Base-by-base conservation (phyloP, 2,113 vertebrate genomes). In the Malurus cyaneus region DNA sequence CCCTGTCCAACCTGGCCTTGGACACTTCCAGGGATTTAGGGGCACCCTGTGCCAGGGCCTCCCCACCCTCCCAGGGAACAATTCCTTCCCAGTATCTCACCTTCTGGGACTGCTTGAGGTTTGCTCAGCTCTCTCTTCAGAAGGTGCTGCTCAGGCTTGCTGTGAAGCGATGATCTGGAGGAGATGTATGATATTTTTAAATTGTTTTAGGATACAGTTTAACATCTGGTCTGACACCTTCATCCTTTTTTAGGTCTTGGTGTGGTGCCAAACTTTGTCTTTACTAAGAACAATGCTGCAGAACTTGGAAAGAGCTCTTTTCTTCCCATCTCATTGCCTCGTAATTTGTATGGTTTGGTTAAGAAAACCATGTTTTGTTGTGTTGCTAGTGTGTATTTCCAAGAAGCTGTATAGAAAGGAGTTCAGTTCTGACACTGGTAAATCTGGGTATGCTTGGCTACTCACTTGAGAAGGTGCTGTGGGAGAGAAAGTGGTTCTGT, bases 1-100 rank as follows among this genome's bases (percentile, higher is more conserved):
- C 8, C 46, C 16, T 0, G 0, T 31, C 69, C 53, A 39, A 0
- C 23, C 77, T 81, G 28, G 20, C 39, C 13, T 41, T n/a, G 78
- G 24, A 6, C 46, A 41, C 24, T 41, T 0, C 9, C 53, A 81
- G 53, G n/a, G 61, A 47, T 60, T 16, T 50, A 56, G 69, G 46
- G 11, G 16, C 14, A 60, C 1, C 28, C 23, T 53, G 39, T 74
- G 32, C 46, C 60, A 59, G 36, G 12, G 6, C 6, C 12, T 44
- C 0, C 0, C 8, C 13, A 53, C 24, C 13, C 29, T 76, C 41
- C 3, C 11, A 61, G 62, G 2, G 7, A 23, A 7, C 29, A 65
- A 69, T 82, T 69, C 12, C 29, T 54, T 26, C 54, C 14, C 41
- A 41, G 2, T 41, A 69, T 21, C n/a, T 14, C n/a, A 31, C 34